Conservation (phyloP, 1,140 invertebrate genomes). For the Lordiphosa clarofinis region DNA sequence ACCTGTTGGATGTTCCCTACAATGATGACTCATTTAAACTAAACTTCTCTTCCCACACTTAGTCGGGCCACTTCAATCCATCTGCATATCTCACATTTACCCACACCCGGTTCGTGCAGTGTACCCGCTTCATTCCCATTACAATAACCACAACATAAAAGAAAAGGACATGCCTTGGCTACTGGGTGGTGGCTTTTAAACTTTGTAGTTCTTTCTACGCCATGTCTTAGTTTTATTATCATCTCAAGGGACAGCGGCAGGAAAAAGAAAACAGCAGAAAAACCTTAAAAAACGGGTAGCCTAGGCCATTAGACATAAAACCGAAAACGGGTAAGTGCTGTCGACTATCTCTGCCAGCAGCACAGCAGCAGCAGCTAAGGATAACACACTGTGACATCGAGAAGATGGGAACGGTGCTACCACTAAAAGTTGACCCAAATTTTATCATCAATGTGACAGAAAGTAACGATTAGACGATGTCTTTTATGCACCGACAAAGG, state of each 20-base stretch:
- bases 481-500: slow-evolving; percentile 66
- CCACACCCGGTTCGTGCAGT: slow-evolving; percentile 16
- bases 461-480: slow-evolving; percentile 76
- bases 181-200: slow-evolving; percentile 47
- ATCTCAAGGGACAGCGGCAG: slow-evolving; percentile 57
- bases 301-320: slow-evolving; percentile 67
- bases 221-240: slow-evolving; percentile 69
- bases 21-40: no score
- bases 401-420: slow-evolving; percentile 42
- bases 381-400: slow-evolving; percentile 26
- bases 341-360: slow-evolving; percentile 42
- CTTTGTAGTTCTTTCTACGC: slow-evolving; percentile 59
- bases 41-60: background rate
- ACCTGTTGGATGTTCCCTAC: no score
- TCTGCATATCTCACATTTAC: slow-evolving; percentile 34
- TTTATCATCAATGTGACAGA: slow-evolving; percentile 78
- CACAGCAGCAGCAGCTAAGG: slow-evolving; percentile 30
- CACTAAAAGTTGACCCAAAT: slow-evolving; percentile 77
- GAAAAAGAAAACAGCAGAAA: slow-evolving; percentile 41
- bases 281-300: slow-evolving; percentile 52
- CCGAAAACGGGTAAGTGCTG: slow-evolving; percentile 53
- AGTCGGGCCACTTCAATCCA: slow-evolving; percentile 5
- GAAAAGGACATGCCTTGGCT: slow-evolving; percentile 64
- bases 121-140: slow-evolving; percentile 52
- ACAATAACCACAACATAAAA: slow-evolving; percentile 75